A percentile compares a stretch with the other conserved stretches of the same genome.
These are phyloP conservation scores for Dasyornis broadbenti DNA, from an alignment of 2,113 vertebrate species.

Conservation along the genomic window DNA sequence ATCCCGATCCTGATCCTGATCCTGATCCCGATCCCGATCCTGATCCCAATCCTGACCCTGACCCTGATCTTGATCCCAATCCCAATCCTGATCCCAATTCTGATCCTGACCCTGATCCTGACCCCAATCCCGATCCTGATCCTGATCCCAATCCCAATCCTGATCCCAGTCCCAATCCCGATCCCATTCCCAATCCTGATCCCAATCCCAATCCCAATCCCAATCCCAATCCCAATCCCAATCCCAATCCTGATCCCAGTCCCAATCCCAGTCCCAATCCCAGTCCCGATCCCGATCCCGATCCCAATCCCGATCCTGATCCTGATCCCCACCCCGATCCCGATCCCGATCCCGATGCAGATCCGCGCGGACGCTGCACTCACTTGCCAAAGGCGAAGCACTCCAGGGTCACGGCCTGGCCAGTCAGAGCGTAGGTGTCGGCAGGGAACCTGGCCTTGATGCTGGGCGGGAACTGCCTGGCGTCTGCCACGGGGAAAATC, in stretches of 20 bases:
- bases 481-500: conserved; percentile 61
- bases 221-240: too few species aligned
- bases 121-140: too few species aligned
- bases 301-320: neutral
- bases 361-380: neutral
- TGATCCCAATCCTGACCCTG: accelerated
- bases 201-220: too few species aligned
- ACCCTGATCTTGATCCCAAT: too few species aligned
- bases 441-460: conserved; percentile 90
- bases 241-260: too few species aligned
- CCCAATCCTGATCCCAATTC: too few species aligned
- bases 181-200: too few species aligned
- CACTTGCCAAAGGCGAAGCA: conserved; percentile 97
- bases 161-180: neutral
- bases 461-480: conserved; percentile 81
- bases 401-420: conserved; percentile 85
- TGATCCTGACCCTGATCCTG: neutral
- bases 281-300: too few species aligned
- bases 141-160: neutral
- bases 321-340: accelerated
- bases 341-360: accelerated
- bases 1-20: neutral
- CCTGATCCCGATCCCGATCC: accelerated
- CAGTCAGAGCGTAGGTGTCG: conserved; percentile 89
- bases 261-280: too few species aligned